Base-by-base conservation (phyloP, 1,140 invertebrate genomes). In the Drosophila simulans region DNA sequence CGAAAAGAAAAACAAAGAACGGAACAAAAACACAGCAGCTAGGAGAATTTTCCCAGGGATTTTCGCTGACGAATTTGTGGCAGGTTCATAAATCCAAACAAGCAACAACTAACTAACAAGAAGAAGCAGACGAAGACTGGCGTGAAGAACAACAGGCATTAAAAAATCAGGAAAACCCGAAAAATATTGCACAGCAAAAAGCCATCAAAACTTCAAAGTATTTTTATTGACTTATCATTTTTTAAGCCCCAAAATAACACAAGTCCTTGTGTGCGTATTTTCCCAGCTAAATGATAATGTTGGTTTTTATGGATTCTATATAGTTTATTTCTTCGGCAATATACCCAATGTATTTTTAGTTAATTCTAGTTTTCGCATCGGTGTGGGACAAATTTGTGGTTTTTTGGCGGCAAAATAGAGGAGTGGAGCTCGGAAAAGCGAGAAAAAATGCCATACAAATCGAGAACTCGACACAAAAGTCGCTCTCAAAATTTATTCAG, bases 401-500 rank as follows among this genome's bases (percentile, higher is more conserved):
- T 17, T 64, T 78, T 78, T 77, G 76, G 76, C 74, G 76, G 66
- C 66, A 57, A 78, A 69, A 54, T 40, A 1, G 5, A 11, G 27
- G n/a, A 10, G 3, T n/a, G 31, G 52, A 25, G 37, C 13, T 15
- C 0, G 13, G 34, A n/a, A 22, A 69, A 70, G 68, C 54, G 51
- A 55, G 27, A 64, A 71, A 70, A 79, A 77, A 73, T 70, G 53
- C 56, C 54, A 60, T 72, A 68, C 80, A 77, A 84, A 84, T 73
- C 63, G 56, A 43, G 57, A 85, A 54, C 60, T 72, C 71, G 62
- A 68, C 58, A 79, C 46, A 75, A 80, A 80, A 84, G 60, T 74
- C 60, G 62, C 59, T 43, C 69, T 70, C 35, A 64, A 88, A 88
- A 89, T 89, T 88, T 89, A 89, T 89, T 83, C 80, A 77, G 80